These are phyloP conservation scores for Australoheros facetus DNA, from an alignment of 2,797 vertebrate genomes.

Conservation along the genomic window DNA sequence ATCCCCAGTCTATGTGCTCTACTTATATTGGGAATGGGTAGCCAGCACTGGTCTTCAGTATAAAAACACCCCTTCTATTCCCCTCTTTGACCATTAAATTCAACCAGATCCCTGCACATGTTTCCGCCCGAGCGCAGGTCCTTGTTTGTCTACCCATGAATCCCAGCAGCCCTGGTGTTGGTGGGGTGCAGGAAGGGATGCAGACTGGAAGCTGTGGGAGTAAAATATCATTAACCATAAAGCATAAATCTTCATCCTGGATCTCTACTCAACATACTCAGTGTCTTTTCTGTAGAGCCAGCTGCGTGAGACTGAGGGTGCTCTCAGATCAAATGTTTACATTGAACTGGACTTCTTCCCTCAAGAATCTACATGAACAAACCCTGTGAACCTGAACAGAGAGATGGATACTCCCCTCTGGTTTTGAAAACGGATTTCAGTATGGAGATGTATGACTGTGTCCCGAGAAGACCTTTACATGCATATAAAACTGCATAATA, in stretches of 20 bases:
- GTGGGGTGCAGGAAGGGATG: slow-evolving; percentile 60
- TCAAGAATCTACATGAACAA: slow-evolving; percentile 45
- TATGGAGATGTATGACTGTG: neutral
- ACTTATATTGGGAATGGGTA: slow-evolving; percentile 2
- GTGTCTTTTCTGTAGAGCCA: slow-evolving; percentile 26
- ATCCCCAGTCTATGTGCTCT: neutral
- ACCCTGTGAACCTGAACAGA: slow-evolving; percentile 26
- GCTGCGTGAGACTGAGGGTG: slow-evolving; percentile 48
- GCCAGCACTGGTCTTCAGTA: slow-evolving; percentile 31
- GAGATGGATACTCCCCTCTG: slow-evolving; percentile 31
- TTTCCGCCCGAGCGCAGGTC: slow-evolving; percentile 39
- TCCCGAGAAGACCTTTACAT: neutral
- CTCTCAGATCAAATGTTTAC: slow-evolving; percentile 59
- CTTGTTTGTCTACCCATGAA: slow-evolving; percentile 64
- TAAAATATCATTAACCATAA: slow-evolving; percentile 65
- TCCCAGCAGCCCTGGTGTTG: slow-evolving; percentile 43
- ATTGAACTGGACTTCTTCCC: slow-evolving; percentile 57
- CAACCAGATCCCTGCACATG: slow-evolving; percentile 32
- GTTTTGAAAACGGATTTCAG: slow-evolving; percentile 46
- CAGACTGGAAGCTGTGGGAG: slow-evolving; percentile 62
- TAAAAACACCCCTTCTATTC: slow-evolving; percentile 38
- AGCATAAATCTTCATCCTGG: slow-evolving; percentile 43
- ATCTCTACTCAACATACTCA: slow-evolving; percentile 43
- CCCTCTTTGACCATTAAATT: slow-evolving; percentile 40
- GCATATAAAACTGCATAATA: too few species aligned